phyloP scores from a whole-genome alignment of 2,888 invertebrate genomes.

The Dromius quadrimaculatus region DNA sequence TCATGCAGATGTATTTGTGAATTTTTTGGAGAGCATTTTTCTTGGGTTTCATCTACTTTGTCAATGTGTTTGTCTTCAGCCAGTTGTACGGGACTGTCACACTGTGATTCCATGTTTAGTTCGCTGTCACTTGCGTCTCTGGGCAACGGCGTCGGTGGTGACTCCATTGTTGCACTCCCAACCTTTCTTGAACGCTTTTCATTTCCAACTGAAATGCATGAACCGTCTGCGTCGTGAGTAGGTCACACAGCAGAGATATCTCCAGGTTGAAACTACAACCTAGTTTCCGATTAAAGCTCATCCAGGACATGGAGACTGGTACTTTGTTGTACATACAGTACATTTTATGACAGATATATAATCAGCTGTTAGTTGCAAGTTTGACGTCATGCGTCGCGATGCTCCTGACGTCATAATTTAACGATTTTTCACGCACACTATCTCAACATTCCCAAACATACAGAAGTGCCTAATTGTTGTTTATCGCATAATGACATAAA shows the following conservation, averaged over 20 bases:
- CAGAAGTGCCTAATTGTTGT: not conserved
- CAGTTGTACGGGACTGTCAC: conserved; percentile 36
- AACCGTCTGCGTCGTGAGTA: conserved; percentile 6
- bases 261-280: conserved; percentile 45
- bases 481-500: not conserved
- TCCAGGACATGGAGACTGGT: conserved; percentile 45
- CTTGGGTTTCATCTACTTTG: conserved; percentile 1
- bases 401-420: conserved; percentile 14
- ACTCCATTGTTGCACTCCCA: conserved; percentile 45
- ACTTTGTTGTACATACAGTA: conserved; percentile 31
- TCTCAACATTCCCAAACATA: too few relatives aligned
- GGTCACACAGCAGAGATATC: conserved; percentile 49
- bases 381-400: conserved; percentile 40
- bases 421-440: conserved; percentile 39
- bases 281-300: conserved; percentile 33
- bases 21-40: conserved; percentile 12
- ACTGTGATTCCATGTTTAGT: conserved; percentile 40
- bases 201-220: conserved; percentile 33
- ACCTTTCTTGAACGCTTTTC: conserved; percentile 3
- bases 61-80: conserved; percentile 30
- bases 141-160: conserved; percentile 1
- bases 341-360: conserved; percentile 4
- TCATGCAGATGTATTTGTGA: not conserved
- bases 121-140: conserved; percentile 25
- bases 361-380: conserved; percentile 30